Evolutionary conservation across 2,888 invertebrate species (phyloP).

Genomic region (Geophilus truncorum): DNA sequence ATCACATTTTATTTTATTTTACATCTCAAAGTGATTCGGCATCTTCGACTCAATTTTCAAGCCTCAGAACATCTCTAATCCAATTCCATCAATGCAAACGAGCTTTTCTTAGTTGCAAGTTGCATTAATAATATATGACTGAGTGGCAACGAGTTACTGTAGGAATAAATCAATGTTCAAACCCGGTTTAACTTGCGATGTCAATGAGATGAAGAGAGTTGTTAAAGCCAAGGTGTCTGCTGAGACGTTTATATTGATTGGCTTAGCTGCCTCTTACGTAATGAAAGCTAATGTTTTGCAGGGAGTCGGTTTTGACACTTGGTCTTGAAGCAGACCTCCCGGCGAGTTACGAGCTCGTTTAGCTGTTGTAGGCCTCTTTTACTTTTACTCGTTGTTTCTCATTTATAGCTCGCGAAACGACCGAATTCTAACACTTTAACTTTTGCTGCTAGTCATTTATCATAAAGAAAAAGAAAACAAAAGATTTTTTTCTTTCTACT

Average conservation of each 20-base stretch:
- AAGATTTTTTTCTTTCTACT: not conserved
- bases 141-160: no score
- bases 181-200: not conserved
- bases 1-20: no score
- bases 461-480: slow-evolving; percentile 4
- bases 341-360: slow-evolving; percentile 15
- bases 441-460: slow-evolving; percentile 15
- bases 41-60: no score
- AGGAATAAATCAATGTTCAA: not conserved
- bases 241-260: not conserved
- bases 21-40: no score
- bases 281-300: slow-evolving; percentile 5
- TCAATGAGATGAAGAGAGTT: not conserved
- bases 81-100: no score
- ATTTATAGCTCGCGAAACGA: slow-evolving; percentile 2
- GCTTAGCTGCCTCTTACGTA: not conserved
- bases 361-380: slow-evolving; percentile 1
- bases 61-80: no score
- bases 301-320: not conserved
- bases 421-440: slow-evolving; percentile 7
- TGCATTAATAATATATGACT: no score
- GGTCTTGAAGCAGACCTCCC: not conserved
- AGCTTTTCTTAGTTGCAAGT: no score
- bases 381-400: slow-evolving; percentile 7
- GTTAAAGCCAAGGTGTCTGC: not conserved